A percentile compares a stretch with the other conserved stretches of the same genome.
Evolutionary conservation across 2,888 invertebrate genomes (phyloP).

Genomic region (Scelioninae gen. 2): DNA sequence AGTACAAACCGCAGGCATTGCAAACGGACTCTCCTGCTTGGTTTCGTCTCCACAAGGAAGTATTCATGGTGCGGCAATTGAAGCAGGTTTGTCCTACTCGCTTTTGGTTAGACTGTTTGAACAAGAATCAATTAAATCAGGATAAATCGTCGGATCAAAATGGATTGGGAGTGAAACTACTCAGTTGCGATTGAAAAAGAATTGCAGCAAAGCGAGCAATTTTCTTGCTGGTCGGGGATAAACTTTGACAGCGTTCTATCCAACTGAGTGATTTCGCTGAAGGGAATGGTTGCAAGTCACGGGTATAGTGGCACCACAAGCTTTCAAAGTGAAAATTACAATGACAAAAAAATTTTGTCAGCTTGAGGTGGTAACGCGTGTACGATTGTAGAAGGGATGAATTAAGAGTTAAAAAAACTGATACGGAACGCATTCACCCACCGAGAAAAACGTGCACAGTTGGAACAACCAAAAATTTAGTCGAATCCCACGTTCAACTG

Average conservation of each 20-base stretch:
- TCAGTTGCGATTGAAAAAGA: too few relatives aligned
- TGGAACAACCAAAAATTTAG: too few relatives aligned
- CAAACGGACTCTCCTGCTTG: conserved; percentile 96
- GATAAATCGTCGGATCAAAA: too few relatives aligned
- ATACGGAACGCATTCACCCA: too few relatives aligned
- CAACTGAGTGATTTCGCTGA: conserved; percentile 67
- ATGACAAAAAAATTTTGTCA: conserved; percentile 3
- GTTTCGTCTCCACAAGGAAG: conserved; percentile 98
- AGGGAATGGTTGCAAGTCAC: conserved; percentile 68
- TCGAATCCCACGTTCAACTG: too few relatives aligned
- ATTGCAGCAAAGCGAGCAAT: too few relatives aligned
- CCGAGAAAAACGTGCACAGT: too few relatives aligned
- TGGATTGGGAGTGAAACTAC: too few relatives aligned
- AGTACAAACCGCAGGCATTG: conserved; percentile 98
- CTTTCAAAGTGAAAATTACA: conserved; percentile 60
- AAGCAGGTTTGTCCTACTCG: conserved; percentile 91
- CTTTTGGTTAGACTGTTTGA: conserved; percentile 79
- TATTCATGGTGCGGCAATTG: conserved; percentile 93
- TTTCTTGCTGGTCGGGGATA: too few relatives aligned
- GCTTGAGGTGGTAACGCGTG: conserved; percentile 31
- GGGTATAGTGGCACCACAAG: conserved; percentile 74
- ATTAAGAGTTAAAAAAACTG: too few relatives aligned
- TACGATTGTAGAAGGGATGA: conserved; percentile 8
- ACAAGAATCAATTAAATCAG: neutral
- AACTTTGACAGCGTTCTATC: neutral